These are phyloP conservation scores for Pachycephus smyrnensis DNA, from an alignment of 2,888 invertebrate species.

Conservation along the genomic window DNA sequence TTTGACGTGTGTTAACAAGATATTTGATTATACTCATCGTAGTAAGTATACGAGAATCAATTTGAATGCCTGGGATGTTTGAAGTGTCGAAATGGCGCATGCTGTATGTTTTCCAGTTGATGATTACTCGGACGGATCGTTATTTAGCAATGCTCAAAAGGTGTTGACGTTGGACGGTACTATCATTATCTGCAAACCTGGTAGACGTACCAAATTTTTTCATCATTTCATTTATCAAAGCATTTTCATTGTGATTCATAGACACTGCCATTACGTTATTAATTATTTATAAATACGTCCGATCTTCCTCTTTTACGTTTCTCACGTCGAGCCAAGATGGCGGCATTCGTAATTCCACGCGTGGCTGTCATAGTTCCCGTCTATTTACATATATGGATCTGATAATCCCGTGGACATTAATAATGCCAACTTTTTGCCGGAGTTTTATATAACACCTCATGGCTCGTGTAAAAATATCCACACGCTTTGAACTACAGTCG, in stretches of 20 bases:
- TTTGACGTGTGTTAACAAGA: not conserved
- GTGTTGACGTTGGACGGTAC: not conserved
- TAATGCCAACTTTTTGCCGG: slow-evolving; percentile 22
- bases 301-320: not conserved
- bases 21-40: not conserved
- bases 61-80: not conserved
- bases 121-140: not conserved
- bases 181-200: not conserved
- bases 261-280: not conserved
- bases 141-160: not conserved
- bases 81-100: not conserved
- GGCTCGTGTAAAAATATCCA: slow-evolving; percentile 45
- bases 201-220: not conserved
- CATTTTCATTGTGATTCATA: not conserved
- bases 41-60: not conserved
- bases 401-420: slow-evolving; percentile 33
- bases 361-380: not conserved
- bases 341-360: not conserved
- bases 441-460: slow-evolving; percentile 49
- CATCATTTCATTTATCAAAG: not conserved
- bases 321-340: not conserved
- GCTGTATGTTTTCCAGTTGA: not conserved
- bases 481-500: slow-evolving; percentile 41
- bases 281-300: not conserved
- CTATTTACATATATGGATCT: not conserved